Evolutionary conservation across 2,113 vertebrate genomes (phyloP).

Genomic region (Neofelis nebulosa): DNA sequence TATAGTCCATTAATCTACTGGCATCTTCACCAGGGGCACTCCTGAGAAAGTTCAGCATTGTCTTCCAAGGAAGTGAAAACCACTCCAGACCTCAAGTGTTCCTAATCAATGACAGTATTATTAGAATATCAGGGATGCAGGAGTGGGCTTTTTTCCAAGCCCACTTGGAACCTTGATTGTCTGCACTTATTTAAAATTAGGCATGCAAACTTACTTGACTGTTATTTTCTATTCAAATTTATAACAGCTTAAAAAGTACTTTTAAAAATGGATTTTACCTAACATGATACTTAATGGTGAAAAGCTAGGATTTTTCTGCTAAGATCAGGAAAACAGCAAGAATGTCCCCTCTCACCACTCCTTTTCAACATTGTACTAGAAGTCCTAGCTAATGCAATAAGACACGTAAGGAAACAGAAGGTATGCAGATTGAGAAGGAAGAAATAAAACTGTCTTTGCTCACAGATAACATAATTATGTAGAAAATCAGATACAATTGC

Average conservation of each 20-base stretch:
- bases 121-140: not conserved
- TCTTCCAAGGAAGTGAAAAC: not conserved
- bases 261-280: not conserved
- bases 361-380: not conserved
- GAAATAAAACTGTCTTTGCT: not conserved
- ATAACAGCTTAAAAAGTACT: not conserved
- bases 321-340: not conserved
- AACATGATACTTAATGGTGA: not conserved
- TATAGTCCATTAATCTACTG: not conserved
- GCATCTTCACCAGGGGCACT: not conserved
- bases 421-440: not conserved
- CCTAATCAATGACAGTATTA: not conserved
- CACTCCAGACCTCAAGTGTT: not conserved
- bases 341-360: not conserved
- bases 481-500: not conserved
- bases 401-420: not conserved
- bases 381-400: not conserved
- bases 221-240: constrained; percentile 24
- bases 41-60: not conserved
- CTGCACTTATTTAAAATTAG: constrained; percentile 11
- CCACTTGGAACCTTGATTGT: not conserved
- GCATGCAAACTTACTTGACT: not conserved
- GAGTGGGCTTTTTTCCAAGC: not conserved
- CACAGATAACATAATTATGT: not conserved
- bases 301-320: not conserved